phyloP scores from a whole-genome alignment of 2,888 invertebrate species.

The Prenolepis imparis region DNA sequence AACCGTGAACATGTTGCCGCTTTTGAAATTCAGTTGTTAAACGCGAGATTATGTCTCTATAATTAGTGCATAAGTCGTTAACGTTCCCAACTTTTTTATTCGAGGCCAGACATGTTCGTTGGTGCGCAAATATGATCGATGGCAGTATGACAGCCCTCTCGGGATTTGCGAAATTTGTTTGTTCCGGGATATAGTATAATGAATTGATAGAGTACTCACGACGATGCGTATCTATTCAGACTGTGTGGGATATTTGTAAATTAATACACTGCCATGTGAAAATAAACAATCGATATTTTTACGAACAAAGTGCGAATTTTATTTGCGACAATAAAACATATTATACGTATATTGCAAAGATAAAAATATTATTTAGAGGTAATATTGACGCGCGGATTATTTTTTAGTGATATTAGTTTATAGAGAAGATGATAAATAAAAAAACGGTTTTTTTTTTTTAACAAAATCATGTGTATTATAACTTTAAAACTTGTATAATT shows the following conservation, averaged over 20 bases:
- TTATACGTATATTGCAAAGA: not conserved
- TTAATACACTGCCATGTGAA: conserved; percentile 17
- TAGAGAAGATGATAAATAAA: not conserved
- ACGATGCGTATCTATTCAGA: conserved; percentile 11
- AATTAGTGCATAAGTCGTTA: conserved; percentile 62
- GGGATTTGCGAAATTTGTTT: conserved; percentile 65
- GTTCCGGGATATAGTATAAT: conserved; percentile 57
- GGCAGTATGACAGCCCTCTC: conserved; percentile 55
- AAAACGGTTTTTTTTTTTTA: conserved; percentile 2
- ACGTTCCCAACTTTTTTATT: conserved; percentile 58
- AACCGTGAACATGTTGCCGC: not conserved
- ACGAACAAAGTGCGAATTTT: conserved; percentile 18
- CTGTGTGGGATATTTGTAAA: conserved; percentile 36
- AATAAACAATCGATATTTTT: conserved; percentile 14
- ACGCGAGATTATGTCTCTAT: not conserved
- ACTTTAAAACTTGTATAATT: conserved; percentile 14
- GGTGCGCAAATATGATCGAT: conserved; percentile 71
- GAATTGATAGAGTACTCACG: conserved; percentile 72
- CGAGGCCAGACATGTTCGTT: conserved; percentile 19
- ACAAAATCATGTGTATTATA: not conserved
- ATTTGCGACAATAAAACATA: not conserved
- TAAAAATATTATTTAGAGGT: not conserved
- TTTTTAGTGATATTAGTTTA: conserved; percentile 11
- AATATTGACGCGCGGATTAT: conserved; percentile 20
- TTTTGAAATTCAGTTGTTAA: not conserved